phyloP scores from a whole-genome alignment of 2,113 vertebrate genomes.

The Solea solea region DNA sequence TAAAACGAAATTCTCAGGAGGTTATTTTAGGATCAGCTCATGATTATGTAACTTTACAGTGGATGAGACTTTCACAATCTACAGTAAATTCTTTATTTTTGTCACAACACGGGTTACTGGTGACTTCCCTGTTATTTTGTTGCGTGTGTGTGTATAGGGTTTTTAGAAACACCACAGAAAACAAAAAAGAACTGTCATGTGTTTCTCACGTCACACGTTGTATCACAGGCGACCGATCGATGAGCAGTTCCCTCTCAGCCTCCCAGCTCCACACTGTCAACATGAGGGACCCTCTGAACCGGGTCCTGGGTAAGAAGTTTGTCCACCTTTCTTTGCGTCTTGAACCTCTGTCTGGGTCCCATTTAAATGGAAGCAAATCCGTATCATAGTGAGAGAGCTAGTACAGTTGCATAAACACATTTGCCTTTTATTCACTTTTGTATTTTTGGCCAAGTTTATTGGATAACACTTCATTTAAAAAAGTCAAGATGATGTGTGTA shows the following conservation, averaged over 20 bases:
- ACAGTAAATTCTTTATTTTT: not conserved
- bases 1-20: not conserved
- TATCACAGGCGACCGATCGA: slow-evolving; percentile 87
- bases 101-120: fast-evolving
- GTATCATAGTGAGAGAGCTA: no score
- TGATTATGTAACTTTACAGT: slow-evolving; percentile 11
- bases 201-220: not conserved
- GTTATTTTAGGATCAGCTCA: slow-evolving; percentile 23
- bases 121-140: slow-evolving; percentile 15
- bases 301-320: slow-evolving; percentile 89
- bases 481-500: not conserved
- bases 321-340: not conserved
- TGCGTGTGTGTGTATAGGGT: not conserved
- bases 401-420: not conserved
- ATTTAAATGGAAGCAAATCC: no score
- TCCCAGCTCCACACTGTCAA: slow-evolving; percentile 97
- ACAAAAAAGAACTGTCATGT: not conserved
- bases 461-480: not conserved
- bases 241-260: slow-evolving; percentile 95
- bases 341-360: not conserved
- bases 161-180: not conserved
- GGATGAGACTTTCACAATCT: slow-evolving; percentile 13
- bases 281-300: slow-evolving; percentile 95
- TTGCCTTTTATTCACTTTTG: not conserved
- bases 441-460: not conserved